These are phyloP conservation scores for Pammene fasciana DNA, from an alignment of 2,888 invertebrate genomes.

Conservation along the genomic window DNA sequence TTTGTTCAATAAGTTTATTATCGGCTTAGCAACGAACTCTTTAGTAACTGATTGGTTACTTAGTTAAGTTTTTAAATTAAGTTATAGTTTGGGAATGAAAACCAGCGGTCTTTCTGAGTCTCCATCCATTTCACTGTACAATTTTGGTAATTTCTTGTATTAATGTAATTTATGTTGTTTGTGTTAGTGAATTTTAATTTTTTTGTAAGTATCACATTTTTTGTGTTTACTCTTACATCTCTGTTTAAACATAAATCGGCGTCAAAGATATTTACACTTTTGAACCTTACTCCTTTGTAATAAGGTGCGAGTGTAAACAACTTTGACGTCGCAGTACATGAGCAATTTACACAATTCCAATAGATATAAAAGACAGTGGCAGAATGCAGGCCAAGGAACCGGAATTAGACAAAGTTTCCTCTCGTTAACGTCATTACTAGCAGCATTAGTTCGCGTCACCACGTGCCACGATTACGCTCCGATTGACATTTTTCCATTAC, in stretches of 20 bases:
- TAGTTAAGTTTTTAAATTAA: too few relatives aligned
- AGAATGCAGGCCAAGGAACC: constrained; percentile 22
- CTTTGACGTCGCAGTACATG: background rate
- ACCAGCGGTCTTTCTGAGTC: too few relatives aligned
- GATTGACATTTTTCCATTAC: constrained; percentile 67
- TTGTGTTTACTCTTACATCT: background rate
- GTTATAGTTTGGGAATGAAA: too few relatives aligned
- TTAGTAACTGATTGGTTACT: too few relatives aligned
- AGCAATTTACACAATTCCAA: background rate
- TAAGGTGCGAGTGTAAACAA: too few relatives aligned
- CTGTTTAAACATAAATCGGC: background rate
- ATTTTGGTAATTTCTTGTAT: too few relatives aligned
- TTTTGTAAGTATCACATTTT: background rate
- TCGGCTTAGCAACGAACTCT: too few relatives aligned
- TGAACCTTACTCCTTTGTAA: too few relatives aligned
- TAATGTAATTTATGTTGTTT: too few relatives aligned
- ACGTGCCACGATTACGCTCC: constrained; percentile 48
- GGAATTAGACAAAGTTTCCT: constrained; percentile 38
- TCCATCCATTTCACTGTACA: too few relatives aligned
- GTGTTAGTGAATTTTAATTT: background rate
- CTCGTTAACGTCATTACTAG: constrained; percentile 10
- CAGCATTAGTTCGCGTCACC: constrained; percentile 22
- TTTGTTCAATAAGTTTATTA: too few relatives aligned
- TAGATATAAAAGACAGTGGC: background rate
- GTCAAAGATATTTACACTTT: too few relatives aligned